Evolutionary conservation across 2,113 vertebrate species (phyloP), one percentile per base, ranked within the genome.

Genomic region (Misgurnus anguillicaudatus): DNA sequence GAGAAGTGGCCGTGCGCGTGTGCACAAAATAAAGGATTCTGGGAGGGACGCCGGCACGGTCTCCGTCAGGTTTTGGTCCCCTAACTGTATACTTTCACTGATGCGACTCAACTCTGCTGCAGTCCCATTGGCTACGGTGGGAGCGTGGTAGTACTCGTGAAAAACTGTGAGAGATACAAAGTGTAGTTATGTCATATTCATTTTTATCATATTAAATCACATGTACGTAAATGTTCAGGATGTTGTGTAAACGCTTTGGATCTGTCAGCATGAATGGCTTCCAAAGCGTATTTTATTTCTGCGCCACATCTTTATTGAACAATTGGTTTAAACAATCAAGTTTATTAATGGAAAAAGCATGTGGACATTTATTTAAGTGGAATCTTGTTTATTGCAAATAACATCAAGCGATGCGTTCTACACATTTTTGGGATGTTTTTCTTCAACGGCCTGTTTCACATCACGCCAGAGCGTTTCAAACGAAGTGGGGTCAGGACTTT

Each of bases 1-100:
- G 79, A 99, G 95, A 63, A 99, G 89, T 0, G 97, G 96, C 0
- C 95, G 94, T 72, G 97, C 98, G 14, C 94, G 92, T n/a, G 93
- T 93, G 7, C 93, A 92, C 24, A 93, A 91, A 78, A 88, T 86
- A 0, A 91, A 3, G 65, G 91, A 78, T 72, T 92, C 90, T 0
- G 90, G 88, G 65, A 92, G 64, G 24, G 53, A 55, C 57, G 53
- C 70, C 55, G 73, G 84, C 4, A 76, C 84, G 14, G 67, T 17
- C 24, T 77, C 86, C 0, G 89, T 92, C 55, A 83, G 41, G 88
- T 92, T 93, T 5, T 79, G 79, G 9, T 78, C 82, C 74, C 83
- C 78, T n/a, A 75, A 78, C 65, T 17, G 57, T 36, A 63, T 51
- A 47, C 9, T 74, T 58, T 48, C 75, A 47, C 47, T 80, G 62